These are phyloP conservation scores for Garra rufa DNA, from an alignment of 2,113 vertebrate genomes.

Conservation along the genomic window DNA sequence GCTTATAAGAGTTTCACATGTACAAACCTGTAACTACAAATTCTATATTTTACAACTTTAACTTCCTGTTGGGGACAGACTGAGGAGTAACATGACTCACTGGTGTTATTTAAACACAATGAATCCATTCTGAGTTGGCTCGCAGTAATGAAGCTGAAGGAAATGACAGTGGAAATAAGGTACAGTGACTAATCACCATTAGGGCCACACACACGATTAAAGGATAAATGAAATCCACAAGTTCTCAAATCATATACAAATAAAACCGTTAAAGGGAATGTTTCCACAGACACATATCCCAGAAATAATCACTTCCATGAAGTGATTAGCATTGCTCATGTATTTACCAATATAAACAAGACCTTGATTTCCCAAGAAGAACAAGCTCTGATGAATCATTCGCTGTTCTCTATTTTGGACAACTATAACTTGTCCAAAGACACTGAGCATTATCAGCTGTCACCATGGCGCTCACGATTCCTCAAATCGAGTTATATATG, in stretches of 20 bases:
- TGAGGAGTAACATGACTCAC: conserved; percentile 26
- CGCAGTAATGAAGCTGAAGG: background rate
- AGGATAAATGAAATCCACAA: background rate
- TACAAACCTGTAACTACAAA: background rate
- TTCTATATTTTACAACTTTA: background rate
- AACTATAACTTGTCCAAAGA: background rate
- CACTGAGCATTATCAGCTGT: background rate
- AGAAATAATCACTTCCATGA: background rate
- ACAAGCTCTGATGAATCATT: background rate
- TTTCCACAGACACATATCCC: background rate
- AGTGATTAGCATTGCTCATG: conserved; percentile 5
- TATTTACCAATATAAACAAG: background rate
- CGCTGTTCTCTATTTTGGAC: background rate
- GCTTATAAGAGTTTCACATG: background rate
- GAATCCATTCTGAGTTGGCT: background rate
- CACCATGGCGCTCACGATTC: background rate
- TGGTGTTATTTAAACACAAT: background rate
- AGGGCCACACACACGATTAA: conserved; percentile 4
- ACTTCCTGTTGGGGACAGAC: background rate
- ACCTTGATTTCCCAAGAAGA: background rate
- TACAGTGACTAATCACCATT: conserved; percentile 9
- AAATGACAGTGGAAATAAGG: conserved; percentile 9
- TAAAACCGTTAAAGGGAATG: background rate
- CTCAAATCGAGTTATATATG: conserved; percentile 12
- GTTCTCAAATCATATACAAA: background rate